Evolutionary conservation across 2,113 vertebrate species (phyloP).

Genomic region (Poecilia latipinna): DNA sequence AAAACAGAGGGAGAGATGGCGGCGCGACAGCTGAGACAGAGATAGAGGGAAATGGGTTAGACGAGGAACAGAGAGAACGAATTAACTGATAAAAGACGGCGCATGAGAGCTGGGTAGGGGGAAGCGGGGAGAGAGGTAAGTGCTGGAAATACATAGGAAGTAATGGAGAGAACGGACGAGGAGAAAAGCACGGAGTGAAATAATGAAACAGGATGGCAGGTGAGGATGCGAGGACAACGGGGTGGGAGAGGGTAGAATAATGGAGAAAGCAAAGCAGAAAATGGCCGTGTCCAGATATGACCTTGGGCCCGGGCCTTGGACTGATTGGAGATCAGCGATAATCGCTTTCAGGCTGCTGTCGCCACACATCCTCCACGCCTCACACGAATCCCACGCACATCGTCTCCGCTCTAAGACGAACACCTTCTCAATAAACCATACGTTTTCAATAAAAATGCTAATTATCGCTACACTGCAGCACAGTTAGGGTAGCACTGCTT

Average conservation of each 20-base stretch:
- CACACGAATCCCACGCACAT: constrained; percentile 23
- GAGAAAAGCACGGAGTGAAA: constrained; percentile 25
- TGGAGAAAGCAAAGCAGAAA: constrained; percentile 30
- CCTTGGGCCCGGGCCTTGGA: constrained; percentile 64
- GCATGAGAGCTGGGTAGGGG: constrained; percentile 45
- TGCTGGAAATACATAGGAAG: constrained; percentile 28
- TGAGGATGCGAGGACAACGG: constrained; percentile 37
- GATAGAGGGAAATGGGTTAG: constrained; percentile 71
- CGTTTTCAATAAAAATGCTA: constrained; percentile 79
- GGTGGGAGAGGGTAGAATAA: constrained; percentile 39
- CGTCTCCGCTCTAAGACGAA: constrained; percentile 37
- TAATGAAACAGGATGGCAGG: constrained; percentile 34
- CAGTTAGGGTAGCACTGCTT: constrained; percentile 46
- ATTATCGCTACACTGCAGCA: constrained; percentile 64
- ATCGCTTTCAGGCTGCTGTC: constrained; percentile 56
- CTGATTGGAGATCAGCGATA: constrained; percentile 74
- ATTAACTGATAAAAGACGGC: constrained; percentile 74
- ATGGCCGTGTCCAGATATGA: constrained; percentile 58
- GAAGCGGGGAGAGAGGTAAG: not conserved
- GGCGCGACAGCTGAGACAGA: constrained; percentile 54
- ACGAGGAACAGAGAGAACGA: constrained; percentile 62
- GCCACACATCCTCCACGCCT: constrained; percentile 35
- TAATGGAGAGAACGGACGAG: constrained; percentile 11
- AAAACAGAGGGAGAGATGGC: constrained; percentile 46
- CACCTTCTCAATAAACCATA: constrained; percentile 73